phyloP scores from a whole-genome alignment of 2,888 invertebrate genomes.

The Clunio marinus region DNA sequence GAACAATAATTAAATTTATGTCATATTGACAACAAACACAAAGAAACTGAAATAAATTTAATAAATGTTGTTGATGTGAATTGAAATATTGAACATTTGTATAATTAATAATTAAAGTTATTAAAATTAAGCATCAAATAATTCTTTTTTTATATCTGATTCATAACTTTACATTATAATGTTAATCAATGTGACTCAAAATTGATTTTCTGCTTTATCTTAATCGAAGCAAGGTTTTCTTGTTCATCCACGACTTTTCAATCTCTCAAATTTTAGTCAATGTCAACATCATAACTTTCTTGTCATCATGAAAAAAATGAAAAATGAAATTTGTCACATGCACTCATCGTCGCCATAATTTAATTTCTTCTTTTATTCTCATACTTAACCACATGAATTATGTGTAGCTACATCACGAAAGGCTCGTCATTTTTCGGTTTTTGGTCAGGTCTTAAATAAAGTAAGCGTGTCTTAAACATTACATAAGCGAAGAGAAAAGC shows the following conservation, averaged over 20 bases:
- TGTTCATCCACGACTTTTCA: not conserved
- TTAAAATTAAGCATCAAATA: too few species aligned
- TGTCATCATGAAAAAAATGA: constrained; percentile 26
- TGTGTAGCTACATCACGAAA: too few species aligned
- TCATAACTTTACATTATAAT: too few species aligned
- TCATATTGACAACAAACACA: too few species aligned
- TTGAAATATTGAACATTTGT: too few species aligned
- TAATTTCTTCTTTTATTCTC: constrained; percentile 17
- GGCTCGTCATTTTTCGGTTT: not conserved
- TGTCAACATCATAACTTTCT: constrained; percentile 24
- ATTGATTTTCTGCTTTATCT: not conserved
- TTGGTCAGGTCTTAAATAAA: not conserved
- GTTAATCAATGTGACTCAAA: not conserved
- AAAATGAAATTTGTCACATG: constrained; percentile 21
- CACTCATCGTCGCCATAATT: constrained; percentile 25
- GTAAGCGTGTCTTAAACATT: not conserved
- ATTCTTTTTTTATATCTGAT: too few species aligned
- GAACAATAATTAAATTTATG: too few species aligned
- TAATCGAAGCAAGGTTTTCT: not conserved
- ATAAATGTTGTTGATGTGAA: too few species aligned
- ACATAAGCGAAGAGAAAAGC: not conserved
- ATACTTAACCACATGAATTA: not conserved
- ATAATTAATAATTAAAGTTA: too few species aligned
- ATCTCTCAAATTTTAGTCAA: constrained; percentile 6
- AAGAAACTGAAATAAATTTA: too few species aligned